phyloP scores from a whole-genome alignment of 2,888 invertebrate genomes.

The Macroteleia sp. region DNA sequence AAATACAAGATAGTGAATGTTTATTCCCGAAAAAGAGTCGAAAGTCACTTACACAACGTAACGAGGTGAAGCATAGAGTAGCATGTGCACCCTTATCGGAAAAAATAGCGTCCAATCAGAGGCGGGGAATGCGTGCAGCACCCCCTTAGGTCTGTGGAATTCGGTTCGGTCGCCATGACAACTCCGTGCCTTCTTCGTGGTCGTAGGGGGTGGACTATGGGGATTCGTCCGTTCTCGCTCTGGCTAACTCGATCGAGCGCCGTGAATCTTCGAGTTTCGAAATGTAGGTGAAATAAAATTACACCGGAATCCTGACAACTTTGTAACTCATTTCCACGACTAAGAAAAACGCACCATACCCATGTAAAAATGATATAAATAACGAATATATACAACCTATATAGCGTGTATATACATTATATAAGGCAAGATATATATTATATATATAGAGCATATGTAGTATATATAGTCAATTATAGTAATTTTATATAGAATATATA shows the following conservation, averaged over 20 bases:
- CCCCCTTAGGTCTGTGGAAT: conserved; percentile 79
- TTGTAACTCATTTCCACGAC: no score
- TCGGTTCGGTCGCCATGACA: conserved; percentile 80
- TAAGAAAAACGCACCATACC: no score
- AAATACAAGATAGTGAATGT: conserved; percentile 45
- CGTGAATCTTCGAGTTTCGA: conserved; percentile 49
- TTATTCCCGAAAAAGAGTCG: conserved; percentile 31
- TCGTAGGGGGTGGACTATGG: conserved; percentile 68
- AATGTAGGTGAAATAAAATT: conserved; percentile 66
- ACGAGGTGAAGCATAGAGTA: conserved; percentile 62
- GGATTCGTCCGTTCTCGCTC: conserved; percentile 63
- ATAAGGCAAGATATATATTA: no score
- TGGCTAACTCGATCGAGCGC: conserved; percentile 62
- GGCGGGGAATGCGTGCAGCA: conserved; percentile 75
- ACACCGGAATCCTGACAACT: conserved; percentile 35
- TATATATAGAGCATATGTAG: no score
- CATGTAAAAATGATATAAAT: no score
- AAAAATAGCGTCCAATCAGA: conserved; percentile 82
- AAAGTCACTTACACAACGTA: conserved; percentile 31
- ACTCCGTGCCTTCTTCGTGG: conserved; percentile 72
- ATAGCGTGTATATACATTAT: no score
- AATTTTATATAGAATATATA: no score
- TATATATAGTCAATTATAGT: no score
- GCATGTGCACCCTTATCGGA: conserved; percentile 78
- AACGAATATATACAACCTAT: no score